These are phyloP conservation scores for Emydocephalus ijimae DNA, from an alignment of 2,113 vertebrate species.

Conservation along the genomic window DNA sequence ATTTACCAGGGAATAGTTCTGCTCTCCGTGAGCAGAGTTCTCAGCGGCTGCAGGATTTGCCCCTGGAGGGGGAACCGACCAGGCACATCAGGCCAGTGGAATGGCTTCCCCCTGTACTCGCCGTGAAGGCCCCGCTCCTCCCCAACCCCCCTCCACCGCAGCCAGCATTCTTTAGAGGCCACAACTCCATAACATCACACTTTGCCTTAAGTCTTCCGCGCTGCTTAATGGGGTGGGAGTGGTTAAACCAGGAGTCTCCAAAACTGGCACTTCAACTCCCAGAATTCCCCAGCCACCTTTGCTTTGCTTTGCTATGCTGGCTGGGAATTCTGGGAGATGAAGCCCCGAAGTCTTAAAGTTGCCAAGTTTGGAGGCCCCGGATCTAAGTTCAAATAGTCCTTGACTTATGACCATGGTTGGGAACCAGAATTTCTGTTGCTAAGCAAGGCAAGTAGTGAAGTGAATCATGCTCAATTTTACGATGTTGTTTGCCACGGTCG, in stretches of 20 bases:
- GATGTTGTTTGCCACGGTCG: neutral
- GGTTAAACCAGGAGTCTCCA: too few relatives aligned
- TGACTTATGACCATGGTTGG: neutral
- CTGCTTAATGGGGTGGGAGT: neutral
- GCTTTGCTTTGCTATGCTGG: neutral
- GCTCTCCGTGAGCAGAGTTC: neutral
- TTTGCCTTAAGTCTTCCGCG: neutral
- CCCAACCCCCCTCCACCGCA: neutral
- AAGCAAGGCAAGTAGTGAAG: neutral
- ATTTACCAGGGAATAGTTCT: neutral
- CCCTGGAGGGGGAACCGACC: neutral
- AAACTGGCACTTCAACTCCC: too few relatives aligned
- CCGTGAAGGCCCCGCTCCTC: neutral
- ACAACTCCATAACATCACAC: neutral
- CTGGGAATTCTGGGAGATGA: neutral
- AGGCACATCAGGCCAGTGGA: neutral
- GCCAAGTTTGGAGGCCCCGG: neutral
- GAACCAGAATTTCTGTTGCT: neutral
- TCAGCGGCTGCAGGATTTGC: neutral
- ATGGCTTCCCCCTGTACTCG: neutral
- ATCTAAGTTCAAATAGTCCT: neutral
- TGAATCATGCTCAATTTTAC: neutral
- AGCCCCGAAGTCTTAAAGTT: neutral
- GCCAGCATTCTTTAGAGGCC: neutral
- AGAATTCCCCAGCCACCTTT: too few relatives aligned